Conservation (phyloP, 2,888 invertebrate species). For the Hemithea aestivaria region DNA sequence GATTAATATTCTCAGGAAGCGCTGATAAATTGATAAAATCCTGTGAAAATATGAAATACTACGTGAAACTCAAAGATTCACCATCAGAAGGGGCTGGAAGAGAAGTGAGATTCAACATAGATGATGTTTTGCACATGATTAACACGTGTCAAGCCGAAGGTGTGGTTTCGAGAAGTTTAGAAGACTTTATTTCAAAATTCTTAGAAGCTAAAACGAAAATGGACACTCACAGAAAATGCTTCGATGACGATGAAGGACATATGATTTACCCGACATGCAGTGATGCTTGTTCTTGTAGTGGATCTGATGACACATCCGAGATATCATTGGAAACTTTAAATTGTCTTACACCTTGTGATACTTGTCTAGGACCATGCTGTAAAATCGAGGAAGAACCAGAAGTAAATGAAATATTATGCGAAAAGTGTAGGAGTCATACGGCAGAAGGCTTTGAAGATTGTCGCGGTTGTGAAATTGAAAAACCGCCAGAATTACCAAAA, state of each 20-base stretch:
- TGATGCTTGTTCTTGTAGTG: conserved; percentile 14
- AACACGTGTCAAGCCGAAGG: conserved; percentile 31
- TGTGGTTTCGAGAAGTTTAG: conserved; percentile 28
- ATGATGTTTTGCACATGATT: conserved; percentile 32
- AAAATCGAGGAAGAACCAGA: too few relatives aligned
- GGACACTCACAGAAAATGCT: too few relatives aligned
- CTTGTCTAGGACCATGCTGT: too few relatives aligned
- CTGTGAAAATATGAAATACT: conserved; percentile 35
- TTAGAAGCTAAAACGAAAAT: conserved; percentile 29
- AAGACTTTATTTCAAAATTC: conserved; percentile 33
- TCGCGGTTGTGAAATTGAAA: too few relatives aligned
- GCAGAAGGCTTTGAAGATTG: neutral
- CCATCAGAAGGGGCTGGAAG: conserved; percentile 20
- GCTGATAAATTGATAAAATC: conserved; percentile 35
- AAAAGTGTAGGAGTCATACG: conserved; percentile 8
- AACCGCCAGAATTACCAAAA: too few relatives aligned
- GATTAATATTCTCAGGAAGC: conserved; percentile 30
- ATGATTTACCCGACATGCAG: conserved; percentile 10
- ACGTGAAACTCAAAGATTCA: conserved; percentile 14
- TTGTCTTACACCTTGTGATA: conserved; percentile 6
- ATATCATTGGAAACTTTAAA: conserved; percentile 4
- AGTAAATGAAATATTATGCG: too few relatives aligned
- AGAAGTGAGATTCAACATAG: conserved; percentile 31
- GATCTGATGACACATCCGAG: conserved; percentile 1
- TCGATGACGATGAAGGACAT: conserved; percentile 2